A percentile compares a stretch with the other conserved stretches of the same genome.
phyloP scores from a whole-genome alignment of 2,888 invertebrate genomes.

The Pachymerium ferrugineum region DNA sequence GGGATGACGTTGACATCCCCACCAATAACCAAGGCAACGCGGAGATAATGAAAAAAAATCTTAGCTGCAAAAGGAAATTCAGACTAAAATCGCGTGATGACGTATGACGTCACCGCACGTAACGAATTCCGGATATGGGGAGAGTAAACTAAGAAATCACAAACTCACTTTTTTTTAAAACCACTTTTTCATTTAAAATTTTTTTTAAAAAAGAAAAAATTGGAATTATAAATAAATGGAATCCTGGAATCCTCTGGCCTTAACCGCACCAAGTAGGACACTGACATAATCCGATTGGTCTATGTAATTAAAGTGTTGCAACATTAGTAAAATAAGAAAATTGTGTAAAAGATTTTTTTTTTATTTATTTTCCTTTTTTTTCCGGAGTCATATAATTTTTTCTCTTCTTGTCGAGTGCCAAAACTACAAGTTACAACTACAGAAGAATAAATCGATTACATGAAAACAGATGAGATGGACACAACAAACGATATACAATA shows the following conservation, averaged over 20 bases:
- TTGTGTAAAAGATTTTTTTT: constrained; percentile 20
- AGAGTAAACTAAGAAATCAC: no score
- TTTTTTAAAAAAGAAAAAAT: no score
- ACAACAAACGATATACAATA: constrained; percentile 26
- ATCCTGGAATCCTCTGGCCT: background rate
- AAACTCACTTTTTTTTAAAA: no score
- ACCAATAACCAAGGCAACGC: background rate
- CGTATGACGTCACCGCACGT: background rate
- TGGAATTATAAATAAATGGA: no score
- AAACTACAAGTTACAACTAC: constrained; percentile 22
- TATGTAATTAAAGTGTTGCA: no score
- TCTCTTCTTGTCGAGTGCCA: background rate
- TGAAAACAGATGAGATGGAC: constrained; percentile 27
- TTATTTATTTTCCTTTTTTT: background rate
- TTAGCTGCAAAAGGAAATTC: constrained; percentile 14
- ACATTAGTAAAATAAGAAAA: background rate
- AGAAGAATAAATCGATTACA: constrained; percentile 14
- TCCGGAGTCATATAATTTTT: background rate
- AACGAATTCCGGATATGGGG: background rate
- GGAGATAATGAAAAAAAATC: background rate
- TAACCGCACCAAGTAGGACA: background rate
- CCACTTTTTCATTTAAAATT: no score
- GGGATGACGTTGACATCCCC: background rate
- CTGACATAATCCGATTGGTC: background rate
- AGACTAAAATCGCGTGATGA: background rate